Evolutionary conservation across 2,888 invertebrate species (phyloP), one percentile per base, ranked within the genome.

Genomic region (Cheilosia urbana): DNA sequence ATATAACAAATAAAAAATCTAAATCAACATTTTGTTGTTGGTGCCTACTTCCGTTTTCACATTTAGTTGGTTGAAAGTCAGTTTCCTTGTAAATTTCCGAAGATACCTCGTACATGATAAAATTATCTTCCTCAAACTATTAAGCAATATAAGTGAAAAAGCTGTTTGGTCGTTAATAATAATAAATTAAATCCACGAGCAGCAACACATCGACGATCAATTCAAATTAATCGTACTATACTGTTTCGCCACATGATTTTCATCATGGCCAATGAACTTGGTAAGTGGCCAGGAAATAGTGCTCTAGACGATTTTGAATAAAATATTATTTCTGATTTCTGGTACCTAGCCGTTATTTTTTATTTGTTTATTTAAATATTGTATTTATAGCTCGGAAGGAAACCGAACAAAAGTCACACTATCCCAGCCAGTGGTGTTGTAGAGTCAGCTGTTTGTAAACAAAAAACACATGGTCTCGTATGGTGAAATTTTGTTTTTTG

Each of bases 61-160:
- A 90, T 83, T 90, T 91, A 87, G 92, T 92, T 15, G 94, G 94
- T 87, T 92, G 93, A 89, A 95, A 95, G 90, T 95, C 93, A 89
- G 94, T 94, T 92, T 96, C 96, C 42, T 93, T 93, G 91, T 96
- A 96, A 90, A 96, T 94, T 93, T 96, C 96, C 27, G 96, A 96
- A 53, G 95, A 94, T 66, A 96, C 95, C 88, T 94, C 94, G 76
- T 93, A 92, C 91, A 94, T 94, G 13, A 9, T 55, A 17, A 27
- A 6, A 5, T 27, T 27, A 37, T 37, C 13, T 4, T 11, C 17
- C 1, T 27, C 0, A 21, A 21, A 5, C 21, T 24, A 34, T 55
- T 62, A 45, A 34, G n/a, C 11, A 37, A 37, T 9, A 34, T 11
- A 34, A 9, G 34, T 11, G 5, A 0, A 45, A 11, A 17, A 30